These are phyloP conservation scores for Arenaria interpres DNA, from an alignment of 2,113 vertebrate genomes.

Conservation along the genomic window DNA sequence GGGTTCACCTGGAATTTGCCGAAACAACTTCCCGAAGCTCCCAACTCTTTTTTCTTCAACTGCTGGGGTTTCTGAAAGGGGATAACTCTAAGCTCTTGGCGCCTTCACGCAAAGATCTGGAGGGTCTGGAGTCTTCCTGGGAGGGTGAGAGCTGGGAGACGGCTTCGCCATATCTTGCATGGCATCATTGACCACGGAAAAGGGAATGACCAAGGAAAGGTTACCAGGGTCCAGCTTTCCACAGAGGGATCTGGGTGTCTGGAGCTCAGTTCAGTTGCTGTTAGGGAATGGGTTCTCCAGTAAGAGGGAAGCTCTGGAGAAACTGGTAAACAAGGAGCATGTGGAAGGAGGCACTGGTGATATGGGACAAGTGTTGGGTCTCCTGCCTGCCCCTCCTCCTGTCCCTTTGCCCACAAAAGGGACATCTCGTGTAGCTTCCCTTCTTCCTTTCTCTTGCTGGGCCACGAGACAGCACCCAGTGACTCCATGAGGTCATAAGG, in stretches of 20 bases:
- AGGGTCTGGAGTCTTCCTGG: neutral
- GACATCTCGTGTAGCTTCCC: neutral
- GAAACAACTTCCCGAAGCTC: neutral
- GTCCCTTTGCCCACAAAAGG: neutral
- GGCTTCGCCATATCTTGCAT: neutral
- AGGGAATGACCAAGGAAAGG: neutral
- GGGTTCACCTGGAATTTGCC: accelerated
- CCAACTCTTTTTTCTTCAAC: neutral
- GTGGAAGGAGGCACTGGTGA: neutral
- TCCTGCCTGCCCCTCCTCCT: neutral
- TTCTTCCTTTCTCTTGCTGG: neutral
- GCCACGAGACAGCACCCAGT: neutral
- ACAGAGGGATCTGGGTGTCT: neutral
- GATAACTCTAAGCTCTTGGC: neutral
- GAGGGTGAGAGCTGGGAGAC: neutral
- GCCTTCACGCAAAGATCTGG: neutral
- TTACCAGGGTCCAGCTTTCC: neutral
- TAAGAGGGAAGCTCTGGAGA: neutral
- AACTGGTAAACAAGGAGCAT: neutral
- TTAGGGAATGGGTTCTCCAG: neutral
- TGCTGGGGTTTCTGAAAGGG: neutral
- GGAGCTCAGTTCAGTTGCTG: accelerated
- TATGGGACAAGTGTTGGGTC: accelerated
- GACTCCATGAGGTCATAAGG: neutral
- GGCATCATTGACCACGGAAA: neutral